A percentile compares a stretch with the other conserved stretches of the same genome.
Conservation (phyloP, 1,140 invertebrate species). For the Drosophila suzukii region DNA sequence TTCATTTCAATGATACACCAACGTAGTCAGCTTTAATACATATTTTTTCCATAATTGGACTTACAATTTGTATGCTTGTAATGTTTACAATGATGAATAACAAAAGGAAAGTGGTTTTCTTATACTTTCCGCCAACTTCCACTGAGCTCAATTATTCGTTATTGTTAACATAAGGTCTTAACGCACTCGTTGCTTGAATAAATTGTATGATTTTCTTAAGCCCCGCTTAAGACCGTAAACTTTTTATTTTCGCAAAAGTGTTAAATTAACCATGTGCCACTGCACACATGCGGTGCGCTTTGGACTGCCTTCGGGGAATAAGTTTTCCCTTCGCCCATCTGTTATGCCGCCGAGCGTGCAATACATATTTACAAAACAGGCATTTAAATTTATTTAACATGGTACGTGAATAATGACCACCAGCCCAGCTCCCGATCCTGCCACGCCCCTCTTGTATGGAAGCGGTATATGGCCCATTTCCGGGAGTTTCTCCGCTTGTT, state of each 20-base stretch:
- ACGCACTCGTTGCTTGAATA: conserved; percentile 13
- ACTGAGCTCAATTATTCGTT: neutral
- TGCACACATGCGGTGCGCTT: conserved; percentile 23
- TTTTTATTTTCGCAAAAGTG: conserved; percentile 26
- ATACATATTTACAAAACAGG: conserved; percentile 82
- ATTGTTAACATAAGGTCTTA: neutral
- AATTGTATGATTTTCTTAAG: conserved; percentile 29
- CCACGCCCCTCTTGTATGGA: conserved; percentile 57
- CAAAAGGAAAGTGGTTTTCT: neutral
- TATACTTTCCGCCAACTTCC: neutral
- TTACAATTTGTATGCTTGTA: neutral
- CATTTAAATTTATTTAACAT: conserved; percentile 83
- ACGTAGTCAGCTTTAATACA: neutral
- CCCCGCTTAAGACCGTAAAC: conserved; percentile 14
- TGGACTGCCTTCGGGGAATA: conserved; percentile 18
- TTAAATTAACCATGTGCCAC: conserved; percentile 55
- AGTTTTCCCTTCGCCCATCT: conserved; percentile 46
- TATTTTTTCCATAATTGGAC: neutral
- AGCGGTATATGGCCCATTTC: conserved; percentile 46
- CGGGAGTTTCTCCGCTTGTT: conserved; percentile 44
- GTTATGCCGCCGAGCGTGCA: conserved; percentile 66
- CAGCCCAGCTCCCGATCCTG: conserved; percentile 46
- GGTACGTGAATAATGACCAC: conserved; percentile 81
- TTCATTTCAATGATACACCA: too few relatives aligned
- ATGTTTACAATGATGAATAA: neutral